Evolutionary conservation across 1,140 invertebrate species (phyloP).

Genomic region (Plutomurus gul): DNA sequence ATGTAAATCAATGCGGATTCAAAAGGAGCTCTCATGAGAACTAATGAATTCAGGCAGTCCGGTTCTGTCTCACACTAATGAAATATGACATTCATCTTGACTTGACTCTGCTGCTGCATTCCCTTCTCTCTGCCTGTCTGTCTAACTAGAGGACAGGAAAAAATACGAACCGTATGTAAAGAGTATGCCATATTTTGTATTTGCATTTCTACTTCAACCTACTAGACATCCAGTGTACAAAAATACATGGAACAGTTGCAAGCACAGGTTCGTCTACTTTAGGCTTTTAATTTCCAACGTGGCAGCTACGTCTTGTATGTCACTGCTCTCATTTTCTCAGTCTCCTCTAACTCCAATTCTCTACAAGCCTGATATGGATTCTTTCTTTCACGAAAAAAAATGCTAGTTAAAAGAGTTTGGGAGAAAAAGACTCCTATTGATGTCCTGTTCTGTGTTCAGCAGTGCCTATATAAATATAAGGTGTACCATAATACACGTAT

Average conservation of each 20-base stretch:
- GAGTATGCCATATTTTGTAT: not conserved
- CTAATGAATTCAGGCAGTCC: slow-evolving; percentile 23
- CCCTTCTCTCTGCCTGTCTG: too few species aligned
- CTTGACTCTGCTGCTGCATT: not conserved
- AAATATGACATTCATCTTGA: slow-evolving; percentile 23
- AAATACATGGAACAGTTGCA: too few species aligned
- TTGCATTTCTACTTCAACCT: not conserved
- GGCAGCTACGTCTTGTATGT: not conserved
- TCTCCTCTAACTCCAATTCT: not conserved
- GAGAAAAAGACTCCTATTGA: not conserved
- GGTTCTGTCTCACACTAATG: slow-evolving; percentile 10
- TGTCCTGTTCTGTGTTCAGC: not conserved
- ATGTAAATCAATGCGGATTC: slow-evolving; percentile 24
- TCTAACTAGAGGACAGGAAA: not conserved
- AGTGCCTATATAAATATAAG: not conserved
- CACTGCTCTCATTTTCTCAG: not conserved
- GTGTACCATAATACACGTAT: not conserved
- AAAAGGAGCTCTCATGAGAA: slow-evolving; percentile 18
- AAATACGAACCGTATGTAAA: not conserved
- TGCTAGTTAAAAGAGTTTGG: not conserved
- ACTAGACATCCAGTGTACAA: too few species aligned
- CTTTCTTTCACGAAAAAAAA: not conserved
- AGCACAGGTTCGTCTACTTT: too few species aligned
- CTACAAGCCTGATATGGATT: not conserved
- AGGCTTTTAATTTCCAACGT: not conserved